Evolutionary conservation across 92 coral and sea anemone genomes (phyloP).

Genomic region (Siderastrea siderea): DNA sequence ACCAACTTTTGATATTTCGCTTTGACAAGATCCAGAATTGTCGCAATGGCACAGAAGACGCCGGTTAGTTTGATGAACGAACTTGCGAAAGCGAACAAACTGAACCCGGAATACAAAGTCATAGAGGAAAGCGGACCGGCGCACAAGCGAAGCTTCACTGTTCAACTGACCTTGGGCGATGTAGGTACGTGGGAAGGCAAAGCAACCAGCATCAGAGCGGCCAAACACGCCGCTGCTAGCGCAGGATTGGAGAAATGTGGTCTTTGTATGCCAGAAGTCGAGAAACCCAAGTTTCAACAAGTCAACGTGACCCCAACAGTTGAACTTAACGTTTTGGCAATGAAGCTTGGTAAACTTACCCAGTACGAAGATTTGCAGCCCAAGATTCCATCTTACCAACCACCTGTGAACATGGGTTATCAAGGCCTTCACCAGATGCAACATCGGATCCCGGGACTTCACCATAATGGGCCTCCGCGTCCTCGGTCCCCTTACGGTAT

Average conservation of each 20-base stretch:
- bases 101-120: slow-evolving; percentile 87
- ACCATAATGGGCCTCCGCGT: slow-evolving; percentile 52
- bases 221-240: slow-evolving; percentile 89
- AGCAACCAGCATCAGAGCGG: slow-evolving; percentile 83
- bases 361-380: slow-evolving; percentile 86
- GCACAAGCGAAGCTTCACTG: slow-evolving; percentile 86
- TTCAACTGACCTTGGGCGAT: slow-evolving; percentile 81
- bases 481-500: slow-evolving; percentile 52
- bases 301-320: slow-evolving; percentile 91
- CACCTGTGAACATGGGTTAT: slow-evolving; percentile 66
- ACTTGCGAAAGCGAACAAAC: slow-evolving; percentile 90
- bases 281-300: slow-evolving; percentile 60
- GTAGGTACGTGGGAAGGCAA: slow-evolving; percentile 88
- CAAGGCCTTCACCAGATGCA: slow-evolving; percentile 45
- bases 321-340: slow-evolving; percentile 92
- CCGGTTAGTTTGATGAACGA: slow-evolving; percentile 98
- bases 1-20: slow-evolving; percentile 3
- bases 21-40: slow-evolving; percentile 30
- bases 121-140: slow-evolving; percentile 96
- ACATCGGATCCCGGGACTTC: slow-evolving; percentile 70
- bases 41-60: slow-evolving; percentile 88
- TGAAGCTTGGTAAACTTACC: slow-evolving; percentile 92
- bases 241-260: slow-evolving; percentile 93
- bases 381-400: slow-evolving; percentile 47
- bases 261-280: slow-evolving; percentile 78